Evolutionary conservation across 1,140 invertebrate genomes (phyloP), one percentile per base, ranked within the genome.

Genomic region (Philotrypesis tridentata): DNA sequence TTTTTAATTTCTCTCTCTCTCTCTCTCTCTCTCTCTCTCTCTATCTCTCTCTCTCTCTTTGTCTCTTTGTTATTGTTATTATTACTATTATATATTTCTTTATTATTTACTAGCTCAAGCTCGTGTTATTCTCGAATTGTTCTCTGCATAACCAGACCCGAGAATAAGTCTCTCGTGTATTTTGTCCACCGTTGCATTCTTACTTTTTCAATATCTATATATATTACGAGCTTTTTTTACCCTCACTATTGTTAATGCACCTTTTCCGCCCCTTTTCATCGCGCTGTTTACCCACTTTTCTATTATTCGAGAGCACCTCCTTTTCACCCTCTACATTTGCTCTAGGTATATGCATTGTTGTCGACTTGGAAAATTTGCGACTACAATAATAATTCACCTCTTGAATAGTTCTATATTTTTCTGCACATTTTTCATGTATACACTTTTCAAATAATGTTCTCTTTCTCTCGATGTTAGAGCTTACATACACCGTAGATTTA

Each of bases 181-280:
- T 76, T 63, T 61, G n/a, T 61, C 27, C 60, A 14, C 43, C 60
- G n/a, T 5, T 74, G 21, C 12, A 25, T 25, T 43, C 23, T 60
- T 75, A 61, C n/a, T 43, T 61, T 73, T 55, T 71, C 37, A 55
- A 55, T 55, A n/a, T 55, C 3, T 68, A n/a, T n/a, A n/a, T n/a
- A 27, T 65, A 65, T 65, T 75, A 31, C 65, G 75, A 78, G 37
- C 61, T 78, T 67, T 21, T 67, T 21, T 55, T 63, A 48, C 33
- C 65, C 68, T 78, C n/a, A 68, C 33, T 48, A 68, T 68, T 78
- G n/a, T 43, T 55, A 55, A 55, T 12, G 43, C 71, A 73, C 43
- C 25, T 55, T 5, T 17, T 17, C n/a, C 21, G n/a, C 21, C 48
- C 2, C 48, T 60, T 73, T 55, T 48, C 31, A 71, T 40, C 37